phyloP scores from a whole-genome alignment of 2,888 invertebrate species.

The Elgonia sp. region DNA sequence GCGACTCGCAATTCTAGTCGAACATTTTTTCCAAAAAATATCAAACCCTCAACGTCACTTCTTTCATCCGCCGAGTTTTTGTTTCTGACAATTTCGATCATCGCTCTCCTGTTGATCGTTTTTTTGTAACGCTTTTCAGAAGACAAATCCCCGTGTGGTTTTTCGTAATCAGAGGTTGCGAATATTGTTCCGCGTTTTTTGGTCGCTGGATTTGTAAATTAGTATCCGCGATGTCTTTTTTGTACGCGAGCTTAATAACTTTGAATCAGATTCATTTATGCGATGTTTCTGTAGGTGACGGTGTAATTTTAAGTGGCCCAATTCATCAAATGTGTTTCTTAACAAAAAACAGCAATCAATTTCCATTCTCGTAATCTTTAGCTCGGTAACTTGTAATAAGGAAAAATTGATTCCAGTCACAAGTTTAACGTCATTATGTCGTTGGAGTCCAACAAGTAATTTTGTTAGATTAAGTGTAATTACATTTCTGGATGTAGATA shows the following conservation, averaged over 20 bases:
- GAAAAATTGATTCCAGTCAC: slow-evolving; percentile 49
- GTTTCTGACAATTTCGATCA: slow-evolving; percentile 36
- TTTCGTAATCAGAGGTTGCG: neutral
- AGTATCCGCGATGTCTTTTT: neutral
- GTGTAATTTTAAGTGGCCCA: too few relatives aligned
- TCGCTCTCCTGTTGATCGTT: slow-evolving; percentile 1
- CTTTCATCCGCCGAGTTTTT: slow-evolving; percentile 15
- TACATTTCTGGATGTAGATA: slow-evolving; percentile 10
- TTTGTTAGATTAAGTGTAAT: slow-evolving; percentile 40
- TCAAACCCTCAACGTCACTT: slow-evolving; percentile 25
- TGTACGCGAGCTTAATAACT: neutral
- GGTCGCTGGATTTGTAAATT: neutral
- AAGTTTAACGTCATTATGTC: slow-evolving; percentile 40
- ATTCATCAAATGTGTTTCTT: too few relatives aligned
- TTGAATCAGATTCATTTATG: too few relatives aligned
- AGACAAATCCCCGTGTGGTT: neutral
- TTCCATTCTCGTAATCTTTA: too few relatives aligned
- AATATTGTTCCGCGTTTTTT: neutral
- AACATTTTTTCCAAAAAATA: neutral
- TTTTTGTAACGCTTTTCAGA: slow-evolving; percentile 10
- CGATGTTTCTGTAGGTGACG: too few relatives aligned
- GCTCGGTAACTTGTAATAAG: neutral
- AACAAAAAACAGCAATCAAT: too few relatives aligned
- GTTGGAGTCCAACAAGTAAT: slow-evolving; percentile 39
- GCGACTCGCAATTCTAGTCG: too few relatives aligned